Conservation (phyloP, 2,113 vertebrate species). For the Xyrauchen texanus region DNA sequence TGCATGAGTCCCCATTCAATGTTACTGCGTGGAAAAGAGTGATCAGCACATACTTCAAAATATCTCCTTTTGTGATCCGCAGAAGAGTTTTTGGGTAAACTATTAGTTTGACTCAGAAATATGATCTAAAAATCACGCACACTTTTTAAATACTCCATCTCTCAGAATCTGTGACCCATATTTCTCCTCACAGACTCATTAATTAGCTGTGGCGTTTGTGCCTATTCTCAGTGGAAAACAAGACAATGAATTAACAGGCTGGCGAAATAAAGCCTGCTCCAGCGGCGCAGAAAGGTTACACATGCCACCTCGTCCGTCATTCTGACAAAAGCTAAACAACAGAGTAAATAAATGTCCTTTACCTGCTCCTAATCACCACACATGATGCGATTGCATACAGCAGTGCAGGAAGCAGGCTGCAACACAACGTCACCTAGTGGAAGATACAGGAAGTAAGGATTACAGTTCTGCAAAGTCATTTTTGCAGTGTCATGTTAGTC, state of each 20-base stretch:
- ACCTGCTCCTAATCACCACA: conserved; percentile 2
- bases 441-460: background rate
- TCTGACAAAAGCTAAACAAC: conserved; percentile 36
- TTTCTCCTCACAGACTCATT: conserved; percentile 17
- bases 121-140: background rate
- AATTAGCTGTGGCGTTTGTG: conserved; percentile 11
- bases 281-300: background rate
- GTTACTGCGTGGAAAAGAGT: too few relatives aligned
- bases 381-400: background rate
- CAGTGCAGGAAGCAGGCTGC: background rate
- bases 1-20: too few relatives aligned
- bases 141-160: background rate
- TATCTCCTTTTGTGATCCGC: too few relatives aligned
- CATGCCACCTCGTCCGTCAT: background rate
- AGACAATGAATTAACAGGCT: conserved; percentile 18
- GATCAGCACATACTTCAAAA: too few relatives aligned
- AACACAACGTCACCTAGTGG: conserved; percentile 25
- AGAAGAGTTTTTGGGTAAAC: too few relatives aligned
- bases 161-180: conserved; percentile 26
- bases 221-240: background rate
- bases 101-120: background rate
- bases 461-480: conserved; percentile 17
- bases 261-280: background rate
- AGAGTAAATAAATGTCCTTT: conserved; percentile 2
- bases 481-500: background rate